Percentiles rank a stretch among this genome's conserved stretches.
Evolutionary conservation across 2,888 invertebrate genomes (phyloP).

Genomic region (Eulithis prunata): DNA sequence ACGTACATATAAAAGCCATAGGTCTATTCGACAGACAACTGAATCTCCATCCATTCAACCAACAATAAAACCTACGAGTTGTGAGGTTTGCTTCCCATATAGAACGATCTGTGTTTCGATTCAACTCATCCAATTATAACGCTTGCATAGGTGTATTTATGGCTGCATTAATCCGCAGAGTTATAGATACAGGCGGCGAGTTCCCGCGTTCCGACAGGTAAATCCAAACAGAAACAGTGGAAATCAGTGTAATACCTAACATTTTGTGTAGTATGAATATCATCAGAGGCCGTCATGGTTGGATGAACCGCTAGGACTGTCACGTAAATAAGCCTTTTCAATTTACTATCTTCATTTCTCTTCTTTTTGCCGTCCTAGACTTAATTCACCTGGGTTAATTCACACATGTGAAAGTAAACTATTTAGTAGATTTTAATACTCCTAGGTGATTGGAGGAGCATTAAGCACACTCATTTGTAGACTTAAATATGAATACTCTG

Average conservation of each 20-base stretch:
- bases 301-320: constrained; percentile 64
- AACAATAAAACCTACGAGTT: not conserved
- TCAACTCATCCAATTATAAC: constrained; percentile 29
- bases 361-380: too few species aligned
- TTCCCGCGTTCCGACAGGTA: constrained; percentile 45
- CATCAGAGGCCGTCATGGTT: constrained; percentile 75
- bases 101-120: constrained; percentile 5
- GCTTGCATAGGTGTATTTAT: constrained; percentile 32
- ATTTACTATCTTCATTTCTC: not conserved
- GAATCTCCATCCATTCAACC: not conserved
- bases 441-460: too few species aligned
- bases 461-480: too few species aligned
- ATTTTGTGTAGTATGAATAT: constrained; percentile 74
- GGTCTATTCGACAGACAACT: not conserved
- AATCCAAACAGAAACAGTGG: constrained; percentile 56
- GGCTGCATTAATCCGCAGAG: constrained; percentile 37
- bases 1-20: too few species aligned
- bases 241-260: constrained; percentile 69
- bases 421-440: too few species aligned
- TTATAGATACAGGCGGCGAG: constrained; percentile 32
- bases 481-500: too few species aligned
- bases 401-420: too few species aligned
- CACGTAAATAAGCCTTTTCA: constrained; percentile 32
- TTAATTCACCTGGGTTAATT: too few species aligned
- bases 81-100: not conserved